Percentiles rank a stretch among this genome's conserved stretches.
Evolutionary conservation across 2,797 vertebrate genomes (phyloP).

Genomic region (Acrossocheilus wenchowensis): DNA sequence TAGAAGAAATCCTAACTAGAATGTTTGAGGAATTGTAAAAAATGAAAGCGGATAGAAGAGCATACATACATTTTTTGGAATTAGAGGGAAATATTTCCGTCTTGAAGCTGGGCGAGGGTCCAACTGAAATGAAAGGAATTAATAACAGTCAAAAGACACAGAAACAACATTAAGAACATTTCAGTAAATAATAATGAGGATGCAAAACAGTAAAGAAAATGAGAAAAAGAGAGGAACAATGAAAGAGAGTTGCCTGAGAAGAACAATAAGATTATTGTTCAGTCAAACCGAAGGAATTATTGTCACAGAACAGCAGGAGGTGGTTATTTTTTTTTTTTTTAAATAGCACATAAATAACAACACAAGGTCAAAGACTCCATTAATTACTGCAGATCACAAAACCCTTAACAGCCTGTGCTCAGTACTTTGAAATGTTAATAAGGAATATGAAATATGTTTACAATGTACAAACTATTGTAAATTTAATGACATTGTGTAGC

Average conservation of each 20-base stretch:
- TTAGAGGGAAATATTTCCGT: constrained; percentile 60
- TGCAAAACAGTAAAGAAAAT: constrained; percentile 2
- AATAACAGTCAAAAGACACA: constrained; percentile 15
- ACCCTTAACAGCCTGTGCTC: constrained; percentile 49
- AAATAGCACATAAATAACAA: constrained; percentile 47
- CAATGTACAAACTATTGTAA: constrained; percentile 54
- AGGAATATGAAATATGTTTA: constrained; percentile 55
- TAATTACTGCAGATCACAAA: constrained; percentile 59
- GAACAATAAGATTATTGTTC: constrained; percentile 24
- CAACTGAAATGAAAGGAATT: constrained; percentile 48
- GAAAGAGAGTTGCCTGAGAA: background rate
- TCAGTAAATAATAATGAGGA: background rate
- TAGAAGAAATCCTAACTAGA: background rate
- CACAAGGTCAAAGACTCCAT: constrained; percentile 58
- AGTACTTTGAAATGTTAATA: constrained; percentile 63
- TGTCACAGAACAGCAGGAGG: constrained; percentile 42
- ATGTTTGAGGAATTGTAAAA: background rate
- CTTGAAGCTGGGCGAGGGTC: constrained; percentile 63
- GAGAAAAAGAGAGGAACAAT: background rate
- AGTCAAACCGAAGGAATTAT: constrained; percentile 8
- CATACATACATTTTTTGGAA: constrained; percentile 62
- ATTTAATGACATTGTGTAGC: constrained; percentile 58
- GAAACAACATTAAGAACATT: constrained; percentile 1
- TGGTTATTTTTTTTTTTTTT: constrained; percentile 22
- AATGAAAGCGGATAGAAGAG: background rate